phyloP scores from a whole-genome alignment of 2,888 invertebrate genomes.

The Boloria selene region DNA sequence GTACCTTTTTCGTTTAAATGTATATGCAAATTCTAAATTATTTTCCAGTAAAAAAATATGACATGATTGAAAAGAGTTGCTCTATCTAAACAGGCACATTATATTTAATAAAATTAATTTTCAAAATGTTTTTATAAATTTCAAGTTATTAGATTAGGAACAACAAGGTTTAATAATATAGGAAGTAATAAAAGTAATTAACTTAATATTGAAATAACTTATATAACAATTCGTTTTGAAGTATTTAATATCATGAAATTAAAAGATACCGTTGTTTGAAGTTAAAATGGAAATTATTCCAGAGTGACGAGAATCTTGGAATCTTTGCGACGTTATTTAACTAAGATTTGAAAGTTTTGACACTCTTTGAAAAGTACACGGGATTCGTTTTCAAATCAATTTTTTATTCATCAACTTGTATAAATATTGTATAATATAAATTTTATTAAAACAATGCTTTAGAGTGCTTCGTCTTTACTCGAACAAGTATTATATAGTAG shows the following conservation, averaged over 20 bases:
- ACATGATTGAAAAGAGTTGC: too few relatives aligned
- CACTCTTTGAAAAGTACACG: slow-evolving; percentile 11
- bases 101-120: too few relatives aligned
- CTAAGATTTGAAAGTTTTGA: slow-evolving; percentile 19
- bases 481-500: too few relatives aligned
- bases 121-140: not conserved
- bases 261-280: slow-evolving; percentile 32
- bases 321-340: slow-evolving; percentile 26
- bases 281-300: slow-evolving; percentile 33
- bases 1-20: too few relatives aligned
- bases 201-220: slow-evolving; percentile 24
- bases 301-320: slow-evolving; percentile 23
- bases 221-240: slow-evolving; percentile 33
- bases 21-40: too few relatives aligned
- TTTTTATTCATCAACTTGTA: not conserved
- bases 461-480: too few relatives aligned
- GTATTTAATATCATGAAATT: slow-evolving; percentile 36
- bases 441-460: too few relatives aligned
- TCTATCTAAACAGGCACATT: too few relatives aligned
- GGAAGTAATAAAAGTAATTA: slow-evolving; percentile 25
- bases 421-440: too few relatives aligned
- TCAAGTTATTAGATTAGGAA: not conserved
- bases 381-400: not conserved
- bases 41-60: too few relatives aligned
- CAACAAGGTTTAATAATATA: not conserved